phyloP scores from a whole-genome alignment of 2,797 vertebrate species.

The Catharus ustulatus region DNA sequence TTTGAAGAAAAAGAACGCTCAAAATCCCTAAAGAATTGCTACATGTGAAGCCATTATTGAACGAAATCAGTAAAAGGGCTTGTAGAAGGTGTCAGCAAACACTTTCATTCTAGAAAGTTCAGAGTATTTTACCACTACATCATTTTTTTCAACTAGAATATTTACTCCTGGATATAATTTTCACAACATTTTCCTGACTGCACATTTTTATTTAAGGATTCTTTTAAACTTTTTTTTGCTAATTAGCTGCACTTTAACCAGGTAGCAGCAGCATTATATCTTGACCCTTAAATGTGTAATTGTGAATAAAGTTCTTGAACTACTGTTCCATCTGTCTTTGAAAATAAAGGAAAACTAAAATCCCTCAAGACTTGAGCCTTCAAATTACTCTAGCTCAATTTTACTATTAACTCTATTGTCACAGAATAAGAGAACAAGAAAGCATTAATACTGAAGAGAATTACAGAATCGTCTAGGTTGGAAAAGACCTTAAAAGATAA shows the following conservation, averaged over 20 bases:
- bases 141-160: not conserved
- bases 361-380: not conserved
- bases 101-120: not conserved
- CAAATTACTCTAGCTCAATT: not conserved
- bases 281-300: not conserved
- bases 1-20: not conserved
- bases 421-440: not conserved
- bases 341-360: not conserved
- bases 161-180: not conserved
- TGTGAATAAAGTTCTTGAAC: not conserved
- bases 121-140: not conserved
- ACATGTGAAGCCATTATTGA: not conserved
- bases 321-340: not conserved
- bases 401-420: not conserved
- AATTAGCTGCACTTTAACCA: not conserved
- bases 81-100: not conserved
- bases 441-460: not conserved
- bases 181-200: not conserved
- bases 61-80: not conserved
- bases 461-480: not conserved
- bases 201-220: not conserved
- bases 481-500: not conserved
- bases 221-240: not conserved
- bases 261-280: not conserved
- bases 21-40: not conserved